Percentiles rank a stretch among this genome's conserved stretches.
These are phyloP conservation scores for Limosa lapponica DNA, from an alignment of 2,797 vertebrate species.

Conservation along the genomic window DNA sequence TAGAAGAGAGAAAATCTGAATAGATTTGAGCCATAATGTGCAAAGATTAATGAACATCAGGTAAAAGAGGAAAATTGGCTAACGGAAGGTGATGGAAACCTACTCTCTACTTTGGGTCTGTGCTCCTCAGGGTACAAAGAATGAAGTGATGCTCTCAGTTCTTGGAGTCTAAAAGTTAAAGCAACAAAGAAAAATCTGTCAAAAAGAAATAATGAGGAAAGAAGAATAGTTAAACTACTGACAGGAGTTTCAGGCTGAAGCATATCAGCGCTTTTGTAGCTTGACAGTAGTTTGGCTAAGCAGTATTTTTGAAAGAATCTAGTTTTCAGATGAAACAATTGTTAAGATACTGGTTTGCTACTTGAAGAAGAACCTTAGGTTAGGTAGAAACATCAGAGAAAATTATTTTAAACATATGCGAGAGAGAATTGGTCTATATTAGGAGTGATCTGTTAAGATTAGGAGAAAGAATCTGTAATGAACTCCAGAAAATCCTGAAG, in stretches of 20 bases:
- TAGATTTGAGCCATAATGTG: background rate
- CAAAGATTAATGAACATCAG: background rate
- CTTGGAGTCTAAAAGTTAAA: background rate
- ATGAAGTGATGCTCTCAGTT: background rate
- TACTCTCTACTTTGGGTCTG: background rate
- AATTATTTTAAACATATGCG: background rate
- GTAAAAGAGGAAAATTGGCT: background rate
- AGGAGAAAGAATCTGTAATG: background rate
- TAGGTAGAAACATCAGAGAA: background rate
- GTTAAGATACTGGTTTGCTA: background rate
- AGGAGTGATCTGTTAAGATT: background rate
- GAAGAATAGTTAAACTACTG: background rate
- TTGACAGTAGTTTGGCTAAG: background rate
- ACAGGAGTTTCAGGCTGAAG: background rate
- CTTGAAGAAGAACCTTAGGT: background rate
- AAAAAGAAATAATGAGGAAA: background rate
- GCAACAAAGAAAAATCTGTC: background rate
- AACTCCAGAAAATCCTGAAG: constrained; percentile 18
- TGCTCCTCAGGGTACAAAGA: background rate
- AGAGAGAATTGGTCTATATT: background rate
- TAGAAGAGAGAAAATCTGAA: background rate
- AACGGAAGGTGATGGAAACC: background rate
- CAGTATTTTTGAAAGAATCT: background rate
- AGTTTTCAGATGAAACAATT: background rate
- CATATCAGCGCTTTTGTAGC: background rate